phyloP scores from a whole-genome alignment of 2,888 invertebrate genomes.

The Melanostoma mellinum region DNA sequence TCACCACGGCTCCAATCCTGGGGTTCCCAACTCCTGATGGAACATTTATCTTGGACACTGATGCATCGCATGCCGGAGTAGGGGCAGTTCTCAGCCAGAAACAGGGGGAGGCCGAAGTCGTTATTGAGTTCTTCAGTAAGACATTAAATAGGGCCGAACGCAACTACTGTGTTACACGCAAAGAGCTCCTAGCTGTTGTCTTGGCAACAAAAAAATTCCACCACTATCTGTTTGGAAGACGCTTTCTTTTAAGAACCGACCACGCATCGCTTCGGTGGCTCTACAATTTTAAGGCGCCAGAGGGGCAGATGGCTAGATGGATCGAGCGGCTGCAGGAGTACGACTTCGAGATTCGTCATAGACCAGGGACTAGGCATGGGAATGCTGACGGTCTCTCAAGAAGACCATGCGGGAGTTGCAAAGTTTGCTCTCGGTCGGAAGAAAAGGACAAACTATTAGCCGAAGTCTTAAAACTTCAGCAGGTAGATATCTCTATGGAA shows the following conservation, averaged over 20 bases:
- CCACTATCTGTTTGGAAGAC: neutral
- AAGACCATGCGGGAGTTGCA: neutral
- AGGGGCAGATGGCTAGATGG: conserved; percentile 75
- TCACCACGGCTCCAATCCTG: neutral
- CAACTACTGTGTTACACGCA: neutral
- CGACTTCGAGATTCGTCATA: conserved; percentile 36
- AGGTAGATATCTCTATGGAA: neutral
- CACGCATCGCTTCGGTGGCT: conserved; percentile 47
- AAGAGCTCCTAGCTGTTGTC: conserved; percentile 5
- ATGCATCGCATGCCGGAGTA: neutral
- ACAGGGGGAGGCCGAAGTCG: neutral
- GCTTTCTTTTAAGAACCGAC: conserved; percentile 28
- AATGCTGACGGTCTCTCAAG: conserved; percentile 1
- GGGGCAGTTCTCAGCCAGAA: conserved; percentile 1
- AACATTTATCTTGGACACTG: conserved; percentile 13
- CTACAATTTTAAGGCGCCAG: conserved; percentile 34
- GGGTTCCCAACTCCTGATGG: neutral
- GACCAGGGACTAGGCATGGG: conserved; percentile 1
- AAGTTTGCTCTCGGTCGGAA: neutral
- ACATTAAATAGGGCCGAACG: conserved; percentile 1
- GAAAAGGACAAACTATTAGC: neutral
- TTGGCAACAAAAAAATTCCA: conserved; percentile 10
- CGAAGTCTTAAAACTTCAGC: neutral
- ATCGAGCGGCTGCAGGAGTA: conserved; percentile 74
- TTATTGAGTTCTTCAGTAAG: neutral